Base-by-base conservation (phyloP, 1,140 invertebrate species). In the Copidosoma floridanum region DNA sequence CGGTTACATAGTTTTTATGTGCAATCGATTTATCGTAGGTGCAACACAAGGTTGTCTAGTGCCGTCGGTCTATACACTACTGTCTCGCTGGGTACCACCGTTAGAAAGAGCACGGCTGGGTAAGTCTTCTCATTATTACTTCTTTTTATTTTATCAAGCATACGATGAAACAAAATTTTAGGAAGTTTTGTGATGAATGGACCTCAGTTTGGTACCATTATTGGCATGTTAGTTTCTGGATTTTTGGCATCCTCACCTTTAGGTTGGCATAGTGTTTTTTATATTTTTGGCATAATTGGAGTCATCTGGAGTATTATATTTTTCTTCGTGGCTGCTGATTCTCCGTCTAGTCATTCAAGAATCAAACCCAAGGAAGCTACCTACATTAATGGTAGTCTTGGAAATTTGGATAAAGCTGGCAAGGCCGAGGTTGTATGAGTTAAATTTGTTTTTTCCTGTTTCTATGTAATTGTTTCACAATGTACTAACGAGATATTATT, bases 71-170 rank as follows among this genome's bases (percentile, higher is more conserved):
- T 91, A 95, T 64, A 87, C 87, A 0, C 77, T 94, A 3, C 76
- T 94, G 62, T 87, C 91, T 0, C 88, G 88, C 68, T 96, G 94
- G 93, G 84, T 85, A 2, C 89, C 89, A 0, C 75, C 84, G 1
- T 74, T 83, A 24, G 89, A 91, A 68, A 83, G 88, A 58, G 86
- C 75, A 38, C 63, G 76, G 68, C 59, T 79, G 12, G 29, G 29
- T 32, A 12, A 32, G n/a, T 32, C 29, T 32, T 32, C 29, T 32
- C 29, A n/a, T n/a, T n/a, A n/a, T n/a, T n/a, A n/a, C n/a, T n/a
- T n/a, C n/a, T n/a, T n/a, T n/a, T n/a, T n/a, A n/a, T n/a, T n/a
- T n/a, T 38, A 4, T 38, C 6, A 38, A 16, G 37, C 37, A n/a
- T 12, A 18, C n/a, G n/a, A n/a, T n/a, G n/a, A n/a, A n/a, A n/a